Conservation (phyloP, 2,797 vertebrate genomes). For the Enteromius mattozi region DNA sequence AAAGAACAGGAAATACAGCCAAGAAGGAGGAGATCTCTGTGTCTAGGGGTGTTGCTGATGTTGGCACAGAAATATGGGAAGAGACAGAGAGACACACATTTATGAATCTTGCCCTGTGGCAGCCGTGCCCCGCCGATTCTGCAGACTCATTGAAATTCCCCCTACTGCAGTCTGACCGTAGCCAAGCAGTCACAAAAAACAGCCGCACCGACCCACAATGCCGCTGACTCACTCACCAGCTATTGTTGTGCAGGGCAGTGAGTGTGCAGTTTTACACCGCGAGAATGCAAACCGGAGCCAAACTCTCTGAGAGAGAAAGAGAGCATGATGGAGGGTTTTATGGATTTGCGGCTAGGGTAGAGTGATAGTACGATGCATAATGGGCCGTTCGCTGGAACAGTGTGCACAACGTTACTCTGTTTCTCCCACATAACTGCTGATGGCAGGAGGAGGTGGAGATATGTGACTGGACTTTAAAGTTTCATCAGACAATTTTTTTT, state of each 20-base stretch:
- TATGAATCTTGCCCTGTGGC: constrained; percentile 49
- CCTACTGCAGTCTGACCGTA: constrained; percentile 65
- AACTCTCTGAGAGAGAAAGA: constrained; percentile 35
- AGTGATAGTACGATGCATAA: constrained; percentile 11
- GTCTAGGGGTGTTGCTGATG: constrained; percentile 48
- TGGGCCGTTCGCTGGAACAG: constrained; percentile 36
- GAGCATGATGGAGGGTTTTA: constrained; percentile 40
- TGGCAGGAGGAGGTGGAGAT: not conserved
- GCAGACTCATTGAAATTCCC: constrained; percentile 69
- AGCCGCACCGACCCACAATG: constrained; percentile 49
- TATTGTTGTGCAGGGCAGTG: constrained; percentile 57
- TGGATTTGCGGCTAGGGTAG: constrained; percentile 32
- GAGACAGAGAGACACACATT: constrained; percentile 36
- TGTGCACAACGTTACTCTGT: constrained; percentile 37
- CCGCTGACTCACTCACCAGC: constrained; percentile 60
- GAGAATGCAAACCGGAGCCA: constrained; percentile 33
- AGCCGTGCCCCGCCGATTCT: constrained; percentile 50
- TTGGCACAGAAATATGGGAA: constrained; percentile 37
- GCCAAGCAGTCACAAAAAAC: constrained; percentile 63
- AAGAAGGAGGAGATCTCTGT: constrained; percentile 53
- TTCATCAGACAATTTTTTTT: not conserved
- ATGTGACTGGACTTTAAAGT: not conserved
- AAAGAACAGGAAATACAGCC: constrained; percentile 35
- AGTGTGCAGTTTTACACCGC: constrained; percentile 46
- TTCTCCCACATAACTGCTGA: constrained; percentile 49